Conservation (phyloP, 2,888 invertebrate species). For the Leptinotarsa rubiginosa region DNA sequence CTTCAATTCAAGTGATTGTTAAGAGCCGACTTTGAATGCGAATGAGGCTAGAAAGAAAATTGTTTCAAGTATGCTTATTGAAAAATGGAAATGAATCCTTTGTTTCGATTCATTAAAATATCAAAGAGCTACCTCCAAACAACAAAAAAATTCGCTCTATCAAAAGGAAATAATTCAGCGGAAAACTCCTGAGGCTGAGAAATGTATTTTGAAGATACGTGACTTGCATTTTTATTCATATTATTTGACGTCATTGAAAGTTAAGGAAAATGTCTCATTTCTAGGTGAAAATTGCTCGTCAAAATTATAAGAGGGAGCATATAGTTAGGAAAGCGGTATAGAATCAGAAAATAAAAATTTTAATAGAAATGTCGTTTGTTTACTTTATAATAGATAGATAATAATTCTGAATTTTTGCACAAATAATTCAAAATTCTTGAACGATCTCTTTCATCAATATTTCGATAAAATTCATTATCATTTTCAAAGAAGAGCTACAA, state of each 20-base stretch:
- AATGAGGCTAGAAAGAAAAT: slow-evolving; percentile 1
- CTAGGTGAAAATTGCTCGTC: too few relatives aligned
- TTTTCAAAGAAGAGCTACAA: too few relatives aligned
- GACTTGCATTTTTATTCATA: background rate
- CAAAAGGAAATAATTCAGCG: background rate
- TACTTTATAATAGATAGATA: too few relatives aligned
- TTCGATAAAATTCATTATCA: too few relatives aligned
- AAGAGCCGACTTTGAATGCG: background rate
- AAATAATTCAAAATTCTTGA: too few relatives aligned
- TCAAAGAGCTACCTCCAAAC: slow-evolving; percentile 4
- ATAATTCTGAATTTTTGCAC: too few relatives aligned
- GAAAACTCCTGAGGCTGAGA: background rate
- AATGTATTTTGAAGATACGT: background rate
- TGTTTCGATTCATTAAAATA: slow-evolving; percentile 17
- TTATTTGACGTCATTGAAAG: background rate
- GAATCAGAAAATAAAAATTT: too few relatives aligned
- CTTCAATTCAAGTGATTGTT: background rate
- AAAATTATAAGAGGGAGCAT: too few relatives aligned
- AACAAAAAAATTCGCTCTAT: slow-evolving; percentile 1
- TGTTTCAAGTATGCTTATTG: background rate
- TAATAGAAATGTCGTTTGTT: too few relatives aligned
- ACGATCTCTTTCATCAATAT: too few relatives aligned
- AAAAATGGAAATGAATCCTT: slow-evolving; percentile 9
- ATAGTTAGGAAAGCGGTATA: too few relatives aligned
- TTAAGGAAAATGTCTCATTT: background rate